Percentiles rank a stretch among this genome's conserved stretches.
These are phyloP conservation scores for Scomber japonicus DNA, from an alignment of 2,113 vertebrate species.

Conservation along the genomic window DNA sequence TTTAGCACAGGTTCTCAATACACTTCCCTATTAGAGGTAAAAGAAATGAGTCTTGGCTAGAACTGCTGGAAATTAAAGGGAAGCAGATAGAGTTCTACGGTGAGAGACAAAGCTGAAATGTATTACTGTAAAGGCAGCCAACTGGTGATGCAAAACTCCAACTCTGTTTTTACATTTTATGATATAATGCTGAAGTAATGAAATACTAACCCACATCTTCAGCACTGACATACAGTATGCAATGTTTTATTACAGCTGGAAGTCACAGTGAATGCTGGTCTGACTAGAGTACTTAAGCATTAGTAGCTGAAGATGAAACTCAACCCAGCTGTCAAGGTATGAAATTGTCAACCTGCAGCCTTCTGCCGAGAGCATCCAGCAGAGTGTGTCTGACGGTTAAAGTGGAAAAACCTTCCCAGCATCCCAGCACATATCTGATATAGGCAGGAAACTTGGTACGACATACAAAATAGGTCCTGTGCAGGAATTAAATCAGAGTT, in stretches of 20 bases:
- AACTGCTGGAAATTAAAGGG: constrained; percentile 4
- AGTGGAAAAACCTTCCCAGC: neutral
- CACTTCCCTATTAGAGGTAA: too few relatives aligned
- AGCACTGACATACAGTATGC: neutral
- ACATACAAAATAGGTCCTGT: neutral
- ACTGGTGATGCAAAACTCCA: neutral
- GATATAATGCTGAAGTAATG: neutral
- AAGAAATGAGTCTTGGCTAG: constrained; percentile 24
- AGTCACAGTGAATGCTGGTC: neutral
- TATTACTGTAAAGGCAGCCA: neutral
- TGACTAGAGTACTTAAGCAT: neutral
- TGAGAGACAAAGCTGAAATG: neutral
- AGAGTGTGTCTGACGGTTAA: neutral
- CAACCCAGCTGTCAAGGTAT: constrained; percentile 33
- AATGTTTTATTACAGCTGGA: constrained; percentile 3
- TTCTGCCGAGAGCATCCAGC: constrained; percentile 10
- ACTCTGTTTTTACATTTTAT: neutral
- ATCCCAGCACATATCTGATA: neutral
- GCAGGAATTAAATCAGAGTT: neutral
- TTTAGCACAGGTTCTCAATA: too few relatives aligned
- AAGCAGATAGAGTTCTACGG: neutral
- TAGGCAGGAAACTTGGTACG: neutral
- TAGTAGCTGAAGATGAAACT: neutral
- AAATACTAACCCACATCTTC: neutral
- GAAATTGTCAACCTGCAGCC: constrained; percentile 32